Base-by-base conservation (phyloP, 2,113 vertebrate species). In the Grammomys surdaster region DNA sequence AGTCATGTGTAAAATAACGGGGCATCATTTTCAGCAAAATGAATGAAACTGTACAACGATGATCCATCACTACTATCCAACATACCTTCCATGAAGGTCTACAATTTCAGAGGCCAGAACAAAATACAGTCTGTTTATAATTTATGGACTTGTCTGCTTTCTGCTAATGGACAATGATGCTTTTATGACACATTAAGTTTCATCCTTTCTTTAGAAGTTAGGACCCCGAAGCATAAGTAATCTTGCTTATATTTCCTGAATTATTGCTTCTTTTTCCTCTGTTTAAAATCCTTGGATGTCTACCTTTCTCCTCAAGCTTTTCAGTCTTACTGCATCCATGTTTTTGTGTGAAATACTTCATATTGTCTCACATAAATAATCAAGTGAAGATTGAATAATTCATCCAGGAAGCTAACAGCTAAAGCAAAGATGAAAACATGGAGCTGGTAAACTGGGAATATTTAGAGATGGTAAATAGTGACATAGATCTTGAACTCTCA, bases 361-460 rank as follows among this genome's bases (percentile, higher is more conserved):
- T 19, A 85, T 90, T 16, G 19, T 8, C 54, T 70, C 33, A 13
- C 16, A 73, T 80, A 90, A 95, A 86, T 88, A 89, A 88, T 77
- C 54, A 95, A 95, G 60, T 84, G 36, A 91, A 60, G n/a, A 51
- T 60, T 95, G 33, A 93, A 88, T 96, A 89, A 92, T 95, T 95
- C 48, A 93, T 36, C 28, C 78, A 84, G 40, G 51, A 89, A 89
- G 2, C 40, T 20, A 75, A 28, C 24, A 77, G n/a, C 40, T n/a
- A 16, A 36, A 86, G 28, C 88, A 88, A 65, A 76, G 56, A 65
- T 94, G 14, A 88, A 72, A 28, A 75, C 75, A 14, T 91, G 7
- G 20, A 93, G 33, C 43, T 67, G 1, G n/a, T 43, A 88, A 91
- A 1, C 69, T 2, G 13, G 43, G 11, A 28, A 43, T 90, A 76